phyloP scores from a whole-genome alignment of 2,113 vertebrate species.

The Petrocephalus microphthalmus region DNA sequence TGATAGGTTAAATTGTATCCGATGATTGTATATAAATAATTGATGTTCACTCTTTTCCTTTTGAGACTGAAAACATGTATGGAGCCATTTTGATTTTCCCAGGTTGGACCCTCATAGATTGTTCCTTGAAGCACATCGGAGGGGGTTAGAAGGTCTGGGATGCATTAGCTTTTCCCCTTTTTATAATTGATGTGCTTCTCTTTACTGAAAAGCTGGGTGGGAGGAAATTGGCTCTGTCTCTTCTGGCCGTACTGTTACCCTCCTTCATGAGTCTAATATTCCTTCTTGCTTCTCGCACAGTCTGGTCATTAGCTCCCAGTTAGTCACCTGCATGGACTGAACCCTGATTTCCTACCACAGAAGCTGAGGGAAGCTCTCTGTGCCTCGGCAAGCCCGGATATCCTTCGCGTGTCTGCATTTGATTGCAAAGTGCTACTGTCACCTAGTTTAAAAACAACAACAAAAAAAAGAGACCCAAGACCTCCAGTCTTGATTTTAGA shows the following conservation, averaged over 20 bases:
- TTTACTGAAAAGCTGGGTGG: background rate
- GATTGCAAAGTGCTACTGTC: background rate
- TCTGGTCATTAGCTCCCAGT: background rate
- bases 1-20: background rate
- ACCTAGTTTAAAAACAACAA: too few relatives aligned
- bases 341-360: background rate
- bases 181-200: slow-evolving; percentile 17
- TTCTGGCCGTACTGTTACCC: background rate
- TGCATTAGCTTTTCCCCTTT: background rate
- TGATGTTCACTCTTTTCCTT: background rate
- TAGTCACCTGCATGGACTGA: background rate
- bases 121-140: background rate
- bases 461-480: background rate
- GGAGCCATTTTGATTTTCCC: background rate
- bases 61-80: background rate
- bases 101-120: background rate
- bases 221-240: background rate
- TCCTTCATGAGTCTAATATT: background rate
- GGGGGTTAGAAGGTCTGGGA: background rate
- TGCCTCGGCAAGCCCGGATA: background rate
- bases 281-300: background rate
- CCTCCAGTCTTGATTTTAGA: background rate
- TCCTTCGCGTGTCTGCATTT: background rate
- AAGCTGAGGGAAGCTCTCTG: background rate
- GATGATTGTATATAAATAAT: background rate